A percentile compares a stretch with the other conserved stretches of the same genome.
These are phyloP conservation scores for Tachysurus fulvidraco DNA, from an alignment of 2,113 vertebrate species.

Conservation along the genomic window DNA sequence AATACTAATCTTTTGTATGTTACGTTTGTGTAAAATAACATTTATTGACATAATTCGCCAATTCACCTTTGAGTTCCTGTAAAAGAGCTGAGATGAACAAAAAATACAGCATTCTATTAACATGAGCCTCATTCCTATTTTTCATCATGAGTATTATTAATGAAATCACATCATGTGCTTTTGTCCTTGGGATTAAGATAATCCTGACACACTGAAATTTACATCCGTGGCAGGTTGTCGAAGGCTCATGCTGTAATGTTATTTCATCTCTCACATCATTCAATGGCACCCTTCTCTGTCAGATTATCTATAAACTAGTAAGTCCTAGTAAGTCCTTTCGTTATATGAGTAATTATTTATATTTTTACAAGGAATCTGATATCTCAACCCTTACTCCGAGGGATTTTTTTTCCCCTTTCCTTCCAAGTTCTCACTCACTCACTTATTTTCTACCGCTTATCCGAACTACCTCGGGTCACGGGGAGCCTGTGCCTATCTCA, in stretches of 20 bases:
- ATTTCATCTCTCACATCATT: not conserved
- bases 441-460: no score
- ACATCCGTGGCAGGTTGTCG: not conserved
- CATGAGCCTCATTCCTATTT: not conserved
- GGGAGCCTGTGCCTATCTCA: no score
- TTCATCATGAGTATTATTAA: not conserved
- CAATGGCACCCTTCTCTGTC: not conserved
- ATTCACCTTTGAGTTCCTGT: not conserved
- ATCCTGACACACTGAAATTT: not conserved
- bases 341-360: not conserved
- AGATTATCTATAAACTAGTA: conserved; percentile 1
- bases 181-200: not conserved
- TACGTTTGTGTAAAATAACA: not conserved
- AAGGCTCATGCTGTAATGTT: not conserved
- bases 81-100: not conserved
- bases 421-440: no score
- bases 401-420: not conserved
- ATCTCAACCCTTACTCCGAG: not conserved
- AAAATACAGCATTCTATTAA: not conserved
- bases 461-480: no score
- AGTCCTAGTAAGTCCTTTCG: not conserved
- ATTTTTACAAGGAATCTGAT: conserved; percentile 9
- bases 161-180: not conserved
- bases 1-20: not conserved
- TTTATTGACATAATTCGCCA: not conserved